These are phyloP conservation scores for Leuciscus waleckii DNA, from an alignment of 2,797 vertebrate genomes.

Conservation along the genomic window DNA sequence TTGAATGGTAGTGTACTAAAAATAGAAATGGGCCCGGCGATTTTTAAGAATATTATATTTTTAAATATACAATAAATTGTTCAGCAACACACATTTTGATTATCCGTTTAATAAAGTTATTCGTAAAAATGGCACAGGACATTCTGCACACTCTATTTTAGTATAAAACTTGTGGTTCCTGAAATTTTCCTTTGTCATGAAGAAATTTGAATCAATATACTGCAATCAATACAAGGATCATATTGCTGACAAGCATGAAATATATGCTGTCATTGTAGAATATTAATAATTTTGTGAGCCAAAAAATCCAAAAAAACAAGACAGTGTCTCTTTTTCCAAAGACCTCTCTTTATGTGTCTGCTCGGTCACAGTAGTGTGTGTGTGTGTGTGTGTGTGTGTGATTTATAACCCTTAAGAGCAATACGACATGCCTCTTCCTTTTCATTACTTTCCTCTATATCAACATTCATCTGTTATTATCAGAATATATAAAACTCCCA, in stretches of 20 bases:
- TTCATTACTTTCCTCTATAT: slow-evolving; percentile 71
- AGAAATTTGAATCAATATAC: slow-evolving; percentile 57
- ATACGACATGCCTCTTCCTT: slow-evolving; percentile 75
- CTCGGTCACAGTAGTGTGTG: slow-evolving; percentile 5
- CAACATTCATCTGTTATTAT: slow-evolving; percentile 75
- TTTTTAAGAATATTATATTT: neutral
- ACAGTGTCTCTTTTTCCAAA: slow-evolving; percentile 38
- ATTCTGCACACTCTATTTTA: slow-evolving; percentile 1
- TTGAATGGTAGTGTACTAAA: neutral
- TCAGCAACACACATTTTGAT: neutral
- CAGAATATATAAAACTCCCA: slow-evolving; percentile 60
- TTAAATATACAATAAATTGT: neutral
- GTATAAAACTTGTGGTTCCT: slow-evolving; percentile 12
- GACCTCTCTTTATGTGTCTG: slow-evolving; percentile 42
- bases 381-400: slow-evolving; percentile 5
- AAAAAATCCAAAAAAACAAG: slow-evolving; percentile 48
- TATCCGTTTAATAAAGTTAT: neutral
- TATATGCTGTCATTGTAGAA: slow-evolving; percentile 62
- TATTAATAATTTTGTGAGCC: slow-evolving; percentile 65
- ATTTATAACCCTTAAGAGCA: slow-evolving; percentile 70
- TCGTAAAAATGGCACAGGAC: neutral
- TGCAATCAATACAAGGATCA: slow-evolving; percentile 64
- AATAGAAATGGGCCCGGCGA: neutral
- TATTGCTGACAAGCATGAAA: slow-evolving; percentile 68
- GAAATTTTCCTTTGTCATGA: slow-evolving; percentile 12